phyloP scores from a whole-genome alignment of 1,140 invertebrate genomes.

The Cyclina sinensis region DNA sequence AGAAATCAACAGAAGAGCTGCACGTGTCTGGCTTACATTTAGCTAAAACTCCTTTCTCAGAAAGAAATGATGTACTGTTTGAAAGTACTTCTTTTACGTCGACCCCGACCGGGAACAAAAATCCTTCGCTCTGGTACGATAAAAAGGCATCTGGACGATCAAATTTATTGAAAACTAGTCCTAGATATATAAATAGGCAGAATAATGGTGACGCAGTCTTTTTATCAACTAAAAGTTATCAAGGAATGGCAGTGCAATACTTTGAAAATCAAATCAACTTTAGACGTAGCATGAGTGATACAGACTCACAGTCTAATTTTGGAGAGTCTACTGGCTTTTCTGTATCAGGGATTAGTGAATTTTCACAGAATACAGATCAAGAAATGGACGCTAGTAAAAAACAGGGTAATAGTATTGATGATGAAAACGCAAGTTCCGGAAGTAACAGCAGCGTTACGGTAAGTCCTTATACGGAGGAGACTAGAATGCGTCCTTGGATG shows the following conservation, averaged over 20 bases:
- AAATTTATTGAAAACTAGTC: background rate
- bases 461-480: slow-evolving; percentile 27
- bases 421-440: slow-evolving; percentile 57
- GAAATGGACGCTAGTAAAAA: background rate
- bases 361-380: background rate
- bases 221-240: background rate
- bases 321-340: slow-evolving; percentile 22
- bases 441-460: slow-evolving; percentile 56
- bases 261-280: background rate
- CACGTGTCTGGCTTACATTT: background rate
- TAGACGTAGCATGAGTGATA: background rate
- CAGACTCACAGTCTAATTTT: background rate
- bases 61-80: background rate
- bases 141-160: background rate
- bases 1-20: background rate
- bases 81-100: background rate
- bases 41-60: background rate
- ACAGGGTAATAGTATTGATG: slow-evolving; percentile 46
- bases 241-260: background rate
- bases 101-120: background rate
- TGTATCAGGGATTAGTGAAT: background rate
- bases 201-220: background rate
- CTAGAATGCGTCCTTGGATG: slow-evolving; percentile 35
- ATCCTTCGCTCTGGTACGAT: background rate
- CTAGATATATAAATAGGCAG: background rate